Evolutionary conservation across 2,113 vertebrate species (phyloP).

Genomic region (Bubo bubo): DNA sequence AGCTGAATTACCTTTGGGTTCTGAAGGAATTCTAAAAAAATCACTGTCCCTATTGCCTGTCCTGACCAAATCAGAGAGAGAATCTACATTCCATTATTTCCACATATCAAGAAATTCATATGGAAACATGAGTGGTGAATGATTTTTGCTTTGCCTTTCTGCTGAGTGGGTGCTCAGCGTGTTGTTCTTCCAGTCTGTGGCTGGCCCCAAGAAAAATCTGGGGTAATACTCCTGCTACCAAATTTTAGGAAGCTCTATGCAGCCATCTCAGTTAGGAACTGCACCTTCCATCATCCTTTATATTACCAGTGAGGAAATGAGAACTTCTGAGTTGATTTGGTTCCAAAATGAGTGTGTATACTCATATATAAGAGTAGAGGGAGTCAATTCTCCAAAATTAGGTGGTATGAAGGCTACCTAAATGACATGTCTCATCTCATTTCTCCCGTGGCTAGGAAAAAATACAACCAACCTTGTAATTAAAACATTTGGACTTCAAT

Average conservation of each 20-base stretch:
- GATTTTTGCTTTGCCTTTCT: background rate
- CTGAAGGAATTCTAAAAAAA: background rate
- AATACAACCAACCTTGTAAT: background rate
- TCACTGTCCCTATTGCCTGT: background rate
- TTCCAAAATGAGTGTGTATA: background rate
- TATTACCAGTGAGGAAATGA: background rate
- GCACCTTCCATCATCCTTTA: background rate
- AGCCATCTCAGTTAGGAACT: background rate
- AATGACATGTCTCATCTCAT: background rate
- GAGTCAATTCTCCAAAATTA: background rate
- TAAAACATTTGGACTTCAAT: background rate
- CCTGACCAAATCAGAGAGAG: background rate
- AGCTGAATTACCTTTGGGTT: background rate
- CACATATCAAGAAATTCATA: background rate
- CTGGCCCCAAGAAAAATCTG: background rate
- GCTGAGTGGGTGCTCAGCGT: accelerated
- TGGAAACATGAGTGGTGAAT: background rate
- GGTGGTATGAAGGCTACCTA: background rate
- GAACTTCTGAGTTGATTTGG: background rate
- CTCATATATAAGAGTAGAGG: background rate
- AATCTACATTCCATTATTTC: background rate
- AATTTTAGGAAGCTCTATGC: background rate
- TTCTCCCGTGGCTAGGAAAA: background rate
- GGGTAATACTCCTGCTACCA: background rate
- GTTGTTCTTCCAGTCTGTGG: background rate